phyloP scores from a whole-genome alignment of 2,113 vertebrate species.

The Python bivittatus region DNA sequence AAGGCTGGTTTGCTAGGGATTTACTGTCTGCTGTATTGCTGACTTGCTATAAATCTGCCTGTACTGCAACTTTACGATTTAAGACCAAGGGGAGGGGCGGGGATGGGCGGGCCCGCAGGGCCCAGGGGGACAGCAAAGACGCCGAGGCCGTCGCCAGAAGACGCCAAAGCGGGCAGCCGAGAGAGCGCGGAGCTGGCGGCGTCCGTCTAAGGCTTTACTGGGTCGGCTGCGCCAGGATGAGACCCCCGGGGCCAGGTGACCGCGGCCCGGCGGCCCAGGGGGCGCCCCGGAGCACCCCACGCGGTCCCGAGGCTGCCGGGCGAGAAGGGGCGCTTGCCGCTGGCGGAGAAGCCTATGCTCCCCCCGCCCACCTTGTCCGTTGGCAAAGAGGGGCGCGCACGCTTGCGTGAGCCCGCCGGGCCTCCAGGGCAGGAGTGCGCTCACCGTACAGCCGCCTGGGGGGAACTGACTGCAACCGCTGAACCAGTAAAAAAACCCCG shows the following conservation, averaged over 20 bases:
- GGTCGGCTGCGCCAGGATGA: too few relatives aligned
- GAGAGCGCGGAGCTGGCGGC: too few relatives aligned
- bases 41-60: neutral
- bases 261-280: too few relatives aligned
- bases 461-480: neutral
- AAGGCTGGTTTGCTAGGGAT: neutral
- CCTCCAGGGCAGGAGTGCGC: neutral
- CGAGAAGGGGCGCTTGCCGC: neutral
- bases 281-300: neutral
- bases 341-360: neutral
- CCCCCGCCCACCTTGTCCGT: neutral
- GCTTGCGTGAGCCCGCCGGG: neutral
- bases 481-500: too few relatives aligned
- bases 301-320: too few relatives aligned
- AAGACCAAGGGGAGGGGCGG: accelerated
- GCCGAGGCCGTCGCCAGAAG: too few relatives aligned
- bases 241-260: too few relatives aligned
- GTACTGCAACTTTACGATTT: neutral
- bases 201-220: too few relatives aligned
- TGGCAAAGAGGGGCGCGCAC: neutral
- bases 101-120: neutral
- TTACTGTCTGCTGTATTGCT: neutral
- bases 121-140: too few relatives aligned
- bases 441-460: neutral
- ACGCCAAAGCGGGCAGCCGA: too few relatives aligned